Evolutionary conservation across 2,797 vertebrate species (phyloP), one percentile per base, ranked within the genome.

Genomic region (Hemitrygon akajei): DNA sequence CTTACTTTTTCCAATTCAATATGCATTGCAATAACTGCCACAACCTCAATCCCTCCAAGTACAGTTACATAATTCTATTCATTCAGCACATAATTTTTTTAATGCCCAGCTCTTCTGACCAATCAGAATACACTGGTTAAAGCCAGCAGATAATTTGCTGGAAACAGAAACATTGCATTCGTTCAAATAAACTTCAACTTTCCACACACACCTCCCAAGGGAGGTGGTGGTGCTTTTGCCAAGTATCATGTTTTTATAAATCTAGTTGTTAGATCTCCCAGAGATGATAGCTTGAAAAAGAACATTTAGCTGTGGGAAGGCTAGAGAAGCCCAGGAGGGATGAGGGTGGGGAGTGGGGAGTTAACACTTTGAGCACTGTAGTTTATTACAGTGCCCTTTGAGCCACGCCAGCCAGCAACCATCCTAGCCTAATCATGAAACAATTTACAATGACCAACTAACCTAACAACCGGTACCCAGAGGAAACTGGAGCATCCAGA

Each of bases 351-450:
- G 25, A 75, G 71, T 22, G 71, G 71, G 71, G 71, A 25, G 16
- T 89, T 69, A 89, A 89, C 86, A 60, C 86, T 69, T 89, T 89
- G n/a, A 89, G 86, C 16, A 20, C 34, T 37, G 7, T 60, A 89
- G 63, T 60, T 47, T 47, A 47, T 47, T 47, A 47, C 47, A 47
- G 47, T 47, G 3, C 47, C 47, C 47, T 47, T 47, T 1, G 47
- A 47, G 47, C 47, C 47, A 47, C 47, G 2, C 47, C 47, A 47
- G 4, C 47, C 47, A 47, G 47, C 47, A 47, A 47, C 47, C 47
- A 47, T 47, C 47, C 47, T 47, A 47, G 47, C 4, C 47, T 47
- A 47, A 47, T 47, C 47, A 47, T 47, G 47, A 47, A 47, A 47
- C 47, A 47, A 47, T 47, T 47, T 47, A 47, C 47, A 47, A 47